Evolutionary conservation across 2,113 vertebrate species (phyloP).

Genomic region (Zosterops lateralis): DNA sequence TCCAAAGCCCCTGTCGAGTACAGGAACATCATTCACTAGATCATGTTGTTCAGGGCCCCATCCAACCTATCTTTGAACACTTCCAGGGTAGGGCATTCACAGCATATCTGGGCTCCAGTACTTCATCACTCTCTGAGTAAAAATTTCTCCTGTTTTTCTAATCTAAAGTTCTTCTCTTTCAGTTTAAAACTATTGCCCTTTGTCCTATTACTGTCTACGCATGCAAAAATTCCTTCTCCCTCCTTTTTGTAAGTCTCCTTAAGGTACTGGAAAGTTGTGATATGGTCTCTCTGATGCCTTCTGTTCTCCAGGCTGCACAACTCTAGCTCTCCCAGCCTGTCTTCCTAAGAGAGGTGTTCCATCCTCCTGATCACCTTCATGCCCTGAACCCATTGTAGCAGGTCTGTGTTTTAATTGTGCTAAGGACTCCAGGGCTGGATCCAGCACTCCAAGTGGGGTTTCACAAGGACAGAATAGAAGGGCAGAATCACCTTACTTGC

Average conservation of each 20-base stretch:
- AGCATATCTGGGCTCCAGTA: no score
- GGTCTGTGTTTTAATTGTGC: not conserved
- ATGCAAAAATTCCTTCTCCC: not conserved
- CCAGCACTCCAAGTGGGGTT: not conserved
- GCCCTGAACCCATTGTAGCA: not conserved
- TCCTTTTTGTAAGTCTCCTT: not conserved
- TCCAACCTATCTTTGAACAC: not conserved
- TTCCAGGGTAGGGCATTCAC: not conserved
- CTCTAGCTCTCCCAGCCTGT: not conserved
- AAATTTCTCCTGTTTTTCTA: not conserved
- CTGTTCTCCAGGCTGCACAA: not conserved
- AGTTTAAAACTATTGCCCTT: not conserved
- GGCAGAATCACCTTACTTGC: not conserved
- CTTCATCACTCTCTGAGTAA: not conserved
- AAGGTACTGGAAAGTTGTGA: not conserved
- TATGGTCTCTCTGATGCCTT: not conserved
- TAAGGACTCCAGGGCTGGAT: not conserved
- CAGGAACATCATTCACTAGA: not conserved
- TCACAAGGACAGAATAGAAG: not conserved
- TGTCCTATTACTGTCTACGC: not conserved
- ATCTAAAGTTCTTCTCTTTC: not conserved
- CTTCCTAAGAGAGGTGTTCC: not conserved
- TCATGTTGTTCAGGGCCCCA: not conserved
- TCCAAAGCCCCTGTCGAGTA: not conserved
- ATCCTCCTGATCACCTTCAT: not conserved